A percentile compares a stretch with the other conserved stretches of the same genome.
phyloP scores from a whole-genome alignment of 2,113 vertebrate genomes.

The Kryptolebias marmoratus region DNA sequence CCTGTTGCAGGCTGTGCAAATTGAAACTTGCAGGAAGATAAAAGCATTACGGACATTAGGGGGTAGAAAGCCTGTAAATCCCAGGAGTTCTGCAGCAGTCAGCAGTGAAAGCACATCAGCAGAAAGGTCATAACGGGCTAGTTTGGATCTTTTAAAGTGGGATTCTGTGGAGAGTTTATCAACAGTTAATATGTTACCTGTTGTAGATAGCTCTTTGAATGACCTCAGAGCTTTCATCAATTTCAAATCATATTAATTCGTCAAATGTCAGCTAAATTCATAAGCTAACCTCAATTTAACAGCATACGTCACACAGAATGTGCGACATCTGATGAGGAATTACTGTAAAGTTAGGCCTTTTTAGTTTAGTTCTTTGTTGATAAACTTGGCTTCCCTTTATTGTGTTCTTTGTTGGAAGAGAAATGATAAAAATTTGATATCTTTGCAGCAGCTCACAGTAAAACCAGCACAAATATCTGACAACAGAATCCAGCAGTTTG shows the following conservation, averaged over 20 bases:
- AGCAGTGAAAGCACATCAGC: slow-evolving; percentile 24
- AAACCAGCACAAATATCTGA: slow-evolving; percentile 9
- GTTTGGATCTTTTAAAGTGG: too few species aligned
- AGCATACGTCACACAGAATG: too few species aligned
- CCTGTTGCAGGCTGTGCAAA: slow-evolving; percentile 30
- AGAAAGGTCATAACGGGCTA: slow-evolving; percentile 23
- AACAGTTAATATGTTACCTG: too few species aligned
- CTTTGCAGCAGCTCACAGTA: background rate
- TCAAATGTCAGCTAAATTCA: too few species aligned
- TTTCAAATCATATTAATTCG: background rate
- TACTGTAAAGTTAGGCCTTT: too few species aligned
- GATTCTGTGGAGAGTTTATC: too few species aligned
- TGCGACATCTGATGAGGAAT: too few species aligned
- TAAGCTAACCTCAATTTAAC: too few species aligned
- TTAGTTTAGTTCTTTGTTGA: too few species aligned
- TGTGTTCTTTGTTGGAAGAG: background rate
- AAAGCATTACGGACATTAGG: slow-evolving; percentile 58
- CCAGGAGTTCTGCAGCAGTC: slow-evolving; percentile 20
- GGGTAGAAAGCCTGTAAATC: slow-evolving; percentile 44
- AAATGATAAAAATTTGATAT: slow-evolving; percentile 18
- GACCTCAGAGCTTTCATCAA: too few species aligned
- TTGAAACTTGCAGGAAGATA: slow-evolving; percentile 35
- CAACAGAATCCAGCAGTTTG: background rate
- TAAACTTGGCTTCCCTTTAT: too few species aligned
- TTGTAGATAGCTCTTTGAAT: too few species aligned